A percentile compares a stretch with the other conserved stretches of the same genome.
Evolutionary conservation across 2,888 invertebrate genomes (phyloP).

Genomic region (Cheilosia urbana): DNA sequence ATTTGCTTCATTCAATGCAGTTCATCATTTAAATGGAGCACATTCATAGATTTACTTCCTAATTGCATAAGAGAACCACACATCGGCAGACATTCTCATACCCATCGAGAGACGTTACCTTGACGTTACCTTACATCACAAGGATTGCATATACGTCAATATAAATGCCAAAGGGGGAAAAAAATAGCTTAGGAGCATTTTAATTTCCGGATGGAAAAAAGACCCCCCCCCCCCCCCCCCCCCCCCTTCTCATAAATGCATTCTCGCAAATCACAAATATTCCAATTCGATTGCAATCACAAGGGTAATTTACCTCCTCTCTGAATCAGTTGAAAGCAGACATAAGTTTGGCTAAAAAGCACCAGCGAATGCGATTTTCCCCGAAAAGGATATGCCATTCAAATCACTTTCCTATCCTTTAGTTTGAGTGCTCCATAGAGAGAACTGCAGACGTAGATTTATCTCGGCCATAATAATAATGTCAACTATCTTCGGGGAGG

Average conservation of each 20-base stretch:
- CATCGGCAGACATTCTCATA: too few relatives aligned
- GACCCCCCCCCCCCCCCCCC: not conserved
- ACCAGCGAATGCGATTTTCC: slow-evolving; percentile 17
- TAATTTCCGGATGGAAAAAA: not conserved
- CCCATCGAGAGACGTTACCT: too few relatives aligned
- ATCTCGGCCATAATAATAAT: slow-evolving; percentile 41
- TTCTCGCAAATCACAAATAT: not conserved
- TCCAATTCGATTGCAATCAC: slow-evolving; percentile 50
- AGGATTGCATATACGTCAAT: too few relatives aligned
- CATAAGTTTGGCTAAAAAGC: not conserved
- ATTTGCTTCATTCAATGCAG: too few relatives aligned
- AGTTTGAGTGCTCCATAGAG: slow-evolving; percentile 1
- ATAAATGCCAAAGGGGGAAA: not conserved
- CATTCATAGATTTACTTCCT: too few relatives aligned
- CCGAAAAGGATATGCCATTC: slow-evolving; percentile 11
- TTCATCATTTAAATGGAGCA: too few relatives aligned
- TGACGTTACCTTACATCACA: too few relatives aligned
- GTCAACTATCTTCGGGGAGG: slow-evolving; percentile 10
- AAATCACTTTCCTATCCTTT: slow-evolving; percentile 17
- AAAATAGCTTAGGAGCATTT: not conserved
- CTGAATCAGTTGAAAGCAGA: slow-evolving; percentile 6
- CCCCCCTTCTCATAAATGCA: not conserved
- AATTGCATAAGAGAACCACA: too few relatives aligned
- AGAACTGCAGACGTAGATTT: not conserved
- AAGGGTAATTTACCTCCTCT: slow-evolving; percentile 44